Base-by-base conservation (phyloP, 2,113 vertebrate genomes). In the Geococcyx californianus region DNA sequence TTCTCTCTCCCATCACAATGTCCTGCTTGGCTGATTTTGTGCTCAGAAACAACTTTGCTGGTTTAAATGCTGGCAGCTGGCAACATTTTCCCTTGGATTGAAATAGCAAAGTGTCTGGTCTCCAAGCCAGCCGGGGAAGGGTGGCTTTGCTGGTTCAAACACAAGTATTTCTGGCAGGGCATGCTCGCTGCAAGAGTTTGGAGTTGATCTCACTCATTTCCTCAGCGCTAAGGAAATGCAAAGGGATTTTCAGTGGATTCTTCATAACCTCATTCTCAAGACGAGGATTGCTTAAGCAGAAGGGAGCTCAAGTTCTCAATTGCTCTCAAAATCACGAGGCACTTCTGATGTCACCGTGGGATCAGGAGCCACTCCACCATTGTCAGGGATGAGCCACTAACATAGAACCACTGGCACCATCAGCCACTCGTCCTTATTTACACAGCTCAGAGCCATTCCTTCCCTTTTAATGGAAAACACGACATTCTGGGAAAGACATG, bases 151-250 rank as follows among this genome's bases (percentile, higher is more conserved):
- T 89, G 92, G 79, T 59, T 85, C 86, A 67, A 88, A 69, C 62
- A 29, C 85, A 88, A 63, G 12, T 68, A 89, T 72, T 92, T 87
- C 94, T 96, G 94, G 94, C 94, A 92, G 81, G 34, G 47, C 45
- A 36, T 2, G 29, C 73, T 89, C 0, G 0, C 73, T 90, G 68
- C 12, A 10, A 74, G 83, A 87, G 60, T 70, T 89, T 69, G 89
- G 66, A 84, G 91, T 19, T 54, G 80, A 72, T 74, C 88, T 87
- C 90, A 11, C 76, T 84, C 34, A 4, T 85, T 94, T 93, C 84
- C 93, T 94, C 81, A 29, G 69, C 0, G 5, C 74, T 89, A 6
- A 79, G 82, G 74, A 87, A 90, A 73, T 4, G 20, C 56, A 28
- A 45, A 92, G 78, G 69, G 77, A 58, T 94, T 95, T 84, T 85